Evolutionary conservation across 2,888 invertebrate species (phyloP).

Genomic region (Lycocerus yunnanus): DNA sequence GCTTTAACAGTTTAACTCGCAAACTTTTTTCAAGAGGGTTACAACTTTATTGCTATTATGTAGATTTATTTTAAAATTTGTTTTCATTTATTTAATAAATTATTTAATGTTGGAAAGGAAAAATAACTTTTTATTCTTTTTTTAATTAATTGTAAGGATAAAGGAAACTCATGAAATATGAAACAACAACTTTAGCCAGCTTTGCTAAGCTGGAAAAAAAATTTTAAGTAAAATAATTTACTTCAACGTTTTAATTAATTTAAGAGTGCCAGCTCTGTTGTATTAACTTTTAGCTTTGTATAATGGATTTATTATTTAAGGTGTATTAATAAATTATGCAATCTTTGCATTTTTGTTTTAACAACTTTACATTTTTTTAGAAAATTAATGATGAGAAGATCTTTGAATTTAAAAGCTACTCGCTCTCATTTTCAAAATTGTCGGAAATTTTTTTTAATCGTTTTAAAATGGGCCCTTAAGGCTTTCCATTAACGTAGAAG

Average conservation of each 20-base stretch:
- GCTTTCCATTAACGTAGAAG: background rate
- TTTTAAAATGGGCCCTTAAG: background rate
- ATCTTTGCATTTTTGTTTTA: background rate
- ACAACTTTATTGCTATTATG: background rate
- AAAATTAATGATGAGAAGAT: background rate
- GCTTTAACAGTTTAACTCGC: background rate
- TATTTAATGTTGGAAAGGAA: background rate
- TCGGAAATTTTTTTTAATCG: background rate
- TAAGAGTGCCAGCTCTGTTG: background rate
- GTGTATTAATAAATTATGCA: background rate
- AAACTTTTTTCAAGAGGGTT: background rate
- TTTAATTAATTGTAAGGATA: background rate
- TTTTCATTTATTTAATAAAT: background rate
- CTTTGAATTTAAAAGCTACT: background rate
- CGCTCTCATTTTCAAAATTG: background rate
- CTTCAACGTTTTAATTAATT: background rate
- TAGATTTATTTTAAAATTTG: background rate
- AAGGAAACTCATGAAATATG: background rate
- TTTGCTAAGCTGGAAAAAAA: background rate
- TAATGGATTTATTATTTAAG: slow-evolving; percentile 4
- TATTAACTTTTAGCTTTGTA: background rate
- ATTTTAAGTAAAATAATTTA: background rate
- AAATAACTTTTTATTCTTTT: background rate
- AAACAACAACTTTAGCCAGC: background rate
- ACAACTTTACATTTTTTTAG: background rate